Base-by-base conservation (phyloP, 2,888 invertebrate genomes). In the Tinea pellionella region DNA sequence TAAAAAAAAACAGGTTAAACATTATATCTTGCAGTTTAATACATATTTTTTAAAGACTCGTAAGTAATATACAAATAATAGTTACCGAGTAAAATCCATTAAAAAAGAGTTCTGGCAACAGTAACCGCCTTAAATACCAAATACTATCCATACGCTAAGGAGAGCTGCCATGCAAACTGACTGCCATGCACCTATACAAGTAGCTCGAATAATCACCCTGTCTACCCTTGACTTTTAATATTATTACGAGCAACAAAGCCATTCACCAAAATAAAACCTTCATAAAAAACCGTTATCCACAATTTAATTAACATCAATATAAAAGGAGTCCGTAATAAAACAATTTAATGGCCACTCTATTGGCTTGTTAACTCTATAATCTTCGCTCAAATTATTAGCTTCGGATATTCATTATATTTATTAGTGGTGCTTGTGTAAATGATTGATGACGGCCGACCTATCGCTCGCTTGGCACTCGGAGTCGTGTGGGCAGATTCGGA, bases 341-440 rank as follows among this genome's bases (percentile, higher is more conserved):
- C 32, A 51, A 18, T 60, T 60, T 56, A 55, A 60, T 18, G 56
- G 56, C 42, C 32, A 16, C 30, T 37, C 53, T 42, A 53, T n/a
- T 53, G 55, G 18, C 60, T 60, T 41, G 60, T 60, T 60, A 60
- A 43, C 4, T 24, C 55, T 55, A 18, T 59, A 43, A 59, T 53
- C 55, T 55, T 19, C 8, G 8, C 19, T 30, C 29, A 18, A 56
- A 56, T 56, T 57, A 57, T 61, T 42, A 56, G 61, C 43, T 43
- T 24, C 43, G 56, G 43, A 37, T 29, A 56, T 57, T 57, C 65
- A 72, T 68, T 70, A 73, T 71, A 73, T 70, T 69, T 72, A 70
- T 75, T 73, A 80, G 80, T 81, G 69, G 64, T 24, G 71, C 72
- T 75, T 72, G 75, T 73, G 68, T 63, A 66, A 72, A 77, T 80